A percentile compares a stretch with the other conserved stretches of the same genome.
These are phyloP conservation scores for Scolopax rusticola DNA, from an alignment of 2,797 vertebrate genomes.

Conservation along the genomic window DNA sequence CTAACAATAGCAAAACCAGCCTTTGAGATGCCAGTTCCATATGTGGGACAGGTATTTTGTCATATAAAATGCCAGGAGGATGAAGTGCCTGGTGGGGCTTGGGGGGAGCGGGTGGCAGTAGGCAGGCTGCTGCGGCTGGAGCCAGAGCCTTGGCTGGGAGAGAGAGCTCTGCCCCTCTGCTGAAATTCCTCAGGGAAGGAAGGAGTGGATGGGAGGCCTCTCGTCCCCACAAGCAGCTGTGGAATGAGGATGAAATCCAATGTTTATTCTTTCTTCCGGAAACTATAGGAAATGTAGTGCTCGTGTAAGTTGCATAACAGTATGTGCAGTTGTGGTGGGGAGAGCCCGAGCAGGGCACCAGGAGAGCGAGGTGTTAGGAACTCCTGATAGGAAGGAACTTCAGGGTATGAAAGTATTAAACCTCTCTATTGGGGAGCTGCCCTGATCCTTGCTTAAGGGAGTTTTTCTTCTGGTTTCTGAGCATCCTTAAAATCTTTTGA, in stretches of 20 bases:
- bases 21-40: not conserved
- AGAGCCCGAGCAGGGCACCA: accelerated
- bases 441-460: not conserved
- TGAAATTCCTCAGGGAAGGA: conserved; percentile 40
- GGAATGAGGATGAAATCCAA: conserved; percentile 67
- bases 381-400: not conserved
- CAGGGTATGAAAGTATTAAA: not conserved
- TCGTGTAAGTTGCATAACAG: not conserved
- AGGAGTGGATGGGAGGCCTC: conserved; percentile 43
- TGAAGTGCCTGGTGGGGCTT: not conserved
- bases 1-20: not conserved
- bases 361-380: not conserved
- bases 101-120: accelerated
- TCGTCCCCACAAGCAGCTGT: conserved; percentile 54
- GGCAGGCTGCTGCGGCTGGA: not conserved
- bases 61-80: accelerated
- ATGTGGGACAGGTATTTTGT: not conserved
- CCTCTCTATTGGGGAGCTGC: not conserved
- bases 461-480: not conserved
- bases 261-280: conserved; percentile 65
- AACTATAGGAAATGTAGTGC: conserved; percentile 56
- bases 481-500: not conserved
- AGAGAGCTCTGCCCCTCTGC: not conserved
- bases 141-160: not conserved
- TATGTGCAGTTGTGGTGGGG: not conserved